Base-by-base conservation (phyloP, 2,113 vertebrate genomes). In the Pycnonotus jocosus region DNA sequence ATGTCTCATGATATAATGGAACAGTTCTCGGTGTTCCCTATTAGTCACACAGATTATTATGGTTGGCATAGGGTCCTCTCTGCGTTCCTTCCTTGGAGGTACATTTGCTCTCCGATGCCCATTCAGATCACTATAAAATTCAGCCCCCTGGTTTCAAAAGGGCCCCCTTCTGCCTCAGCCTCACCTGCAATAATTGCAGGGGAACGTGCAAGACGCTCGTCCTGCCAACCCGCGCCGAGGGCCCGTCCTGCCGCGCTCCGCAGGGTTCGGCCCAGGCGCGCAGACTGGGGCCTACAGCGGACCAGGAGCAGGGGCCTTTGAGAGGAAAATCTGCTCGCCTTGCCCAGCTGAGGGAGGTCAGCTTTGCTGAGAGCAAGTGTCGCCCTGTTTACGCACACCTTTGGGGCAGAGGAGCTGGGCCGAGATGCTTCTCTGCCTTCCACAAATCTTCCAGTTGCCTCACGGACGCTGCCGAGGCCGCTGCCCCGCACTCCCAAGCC, bases 1-100 rank as follows among this genome's bases (percentile, higher is more conserved):
- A 94, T 72, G 94, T 95, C 96, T 94, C 85, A 83, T 88, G 95
- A 93, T 92, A 92, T 74, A 92, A 93, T 88, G 84, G 86, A 96
- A 86, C 80, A 81, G 92, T 84, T 94, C 88, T 90, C 0, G 1
- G 65, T 81, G 88, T 95, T 83, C 90, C 57, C 61, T 78, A 35
- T 96, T 92, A 96, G 94, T 93, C 92, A 96, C 90, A 50, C 48
- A 22, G 80, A 78, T 90, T 96, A 90, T 96, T 93, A 79, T 72
- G 84, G 72, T 94, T 96, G 96, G 93, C 94, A 96, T 64, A 45
- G 71, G 33, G 74, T 90, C 71, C 78, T 47, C 87, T 81, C 69
- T 6, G 20, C 2, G 4, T 86, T 91, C 9, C 2, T 8, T 77
- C 79, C 93, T 83, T 40, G 81, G 88, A 74, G 53, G 71, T 90